A percentile compares a stretch with the other conserved stretches of the same genome.
phyloP scores from a whole-genome alignment of 2,113 vertebrate species.

The Equus quagga region DNA sequence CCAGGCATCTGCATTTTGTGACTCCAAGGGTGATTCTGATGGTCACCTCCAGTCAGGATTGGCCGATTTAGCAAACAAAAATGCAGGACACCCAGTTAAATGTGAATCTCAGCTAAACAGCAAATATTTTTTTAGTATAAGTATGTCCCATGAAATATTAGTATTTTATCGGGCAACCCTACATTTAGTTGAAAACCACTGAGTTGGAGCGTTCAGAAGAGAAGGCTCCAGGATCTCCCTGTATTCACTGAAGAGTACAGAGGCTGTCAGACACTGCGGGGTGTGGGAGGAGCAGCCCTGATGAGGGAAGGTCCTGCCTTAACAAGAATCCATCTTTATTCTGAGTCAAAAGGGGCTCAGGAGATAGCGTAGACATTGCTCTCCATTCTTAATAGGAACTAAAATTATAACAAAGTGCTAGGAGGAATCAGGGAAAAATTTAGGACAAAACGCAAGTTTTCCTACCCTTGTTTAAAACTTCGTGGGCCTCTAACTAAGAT shows the following conservation, averaged over 20 bases:
- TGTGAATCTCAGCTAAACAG: not conserved
- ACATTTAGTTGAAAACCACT: not conserved
- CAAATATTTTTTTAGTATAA: not conserved
- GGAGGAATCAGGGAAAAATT: not conserved
- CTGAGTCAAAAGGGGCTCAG: not conserved
- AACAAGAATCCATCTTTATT: not conserved
- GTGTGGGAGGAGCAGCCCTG: not conserved
- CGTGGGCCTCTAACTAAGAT: not conserved
- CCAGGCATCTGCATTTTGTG: not conserved
- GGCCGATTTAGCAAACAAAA: conserved; percentile 8
- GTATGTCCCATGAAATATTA: not conserved
- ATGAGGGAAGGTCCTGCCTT: not conserved
- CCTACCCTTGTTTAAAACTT: not conserved
- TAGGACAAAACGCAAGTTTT: not conserved
- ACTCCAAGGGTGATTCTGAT: not conserved
- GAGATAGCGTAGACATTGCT: not conserved
- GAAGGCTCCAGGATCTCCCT: not conserved
- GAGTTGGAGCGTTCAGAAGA: not conserved
- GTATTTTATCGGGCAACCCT: not conserved
- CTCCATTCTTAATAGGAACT: not conserved
- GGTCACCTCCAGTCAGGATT: not conserved
- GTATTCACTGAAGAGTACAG: not conserved
- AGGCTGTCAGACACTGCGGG: not conserved
- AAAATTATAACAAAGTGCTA: not conserved
- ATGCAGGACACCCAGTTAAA: not conserved